These are phyloP conservation scores for Adineta ricciae DNA, from an alignment of 2,888 invertebrate genomes.

Conservation along the genomic window DNA sequence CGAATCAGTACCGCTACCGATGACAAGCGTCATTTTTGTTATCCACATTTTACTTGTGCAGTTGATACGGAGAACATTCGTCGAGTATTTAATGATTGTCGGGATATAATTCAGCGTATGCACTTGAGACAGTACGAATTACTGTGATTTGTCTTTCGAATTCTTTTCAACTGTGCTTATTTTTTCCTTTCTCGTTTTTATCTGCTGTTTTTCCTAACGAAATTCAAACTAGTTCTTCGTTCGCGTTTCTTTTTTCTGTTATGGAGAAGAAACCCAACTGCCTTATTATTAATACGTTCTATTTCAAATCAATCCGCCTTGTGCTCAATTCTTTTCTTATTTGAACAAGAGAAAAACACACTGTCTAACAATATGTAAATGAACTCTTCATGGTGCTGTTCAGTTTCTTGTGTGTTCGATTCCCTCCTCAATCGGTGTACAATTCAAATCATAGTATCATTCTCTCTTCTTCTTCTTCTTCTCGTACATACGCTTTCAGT, in stretches of 20 bases:
- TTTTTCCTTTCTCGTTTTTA: not conserved
- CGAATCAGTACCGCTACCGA: not conserved
- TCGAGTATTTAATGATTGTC: constrained; percentile 91
- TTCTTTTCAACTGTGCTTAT: not conserved
- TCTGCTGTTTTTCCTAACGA: not conserved
- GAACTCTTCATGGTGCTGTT: not conserved
- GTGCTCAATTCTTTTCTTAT: not conserved
- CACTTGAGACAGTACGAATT: constrained; percentile 31
- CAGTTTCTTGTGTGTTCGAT: not conserved
- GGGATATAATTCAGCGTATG: constrained; percentile 27
- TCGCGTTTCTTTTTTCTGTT: not conserved
- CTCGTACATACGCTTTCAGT: not conserved
- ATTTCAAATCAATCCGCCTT: not conserved
- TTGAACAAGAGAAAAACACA: not conserved
- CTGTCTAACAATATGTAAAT: not conserved
- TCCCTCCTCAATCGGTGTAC: not conserved
- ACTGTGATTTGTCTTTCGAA: not conserved
- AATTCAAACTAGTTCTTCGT: too few species aligned
- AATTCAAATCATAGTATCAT: not conserved
- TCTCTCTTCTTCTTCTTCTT: not conserved
- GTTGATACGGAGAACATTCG: constrained; percentile 99
- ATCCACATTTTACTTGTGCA: constrained; percentile 99
- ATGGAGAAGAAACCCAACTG: not conserved
- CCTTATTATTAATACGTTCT: not conserved
- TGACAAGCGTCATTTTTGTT: constrained; percentile 73